Evolutionary conservation across 2,797 vertebrate genomes (phyloP), one percentile per base, ranked within the genome.

Genomic region (Etheostoma nigrum): DNA sequence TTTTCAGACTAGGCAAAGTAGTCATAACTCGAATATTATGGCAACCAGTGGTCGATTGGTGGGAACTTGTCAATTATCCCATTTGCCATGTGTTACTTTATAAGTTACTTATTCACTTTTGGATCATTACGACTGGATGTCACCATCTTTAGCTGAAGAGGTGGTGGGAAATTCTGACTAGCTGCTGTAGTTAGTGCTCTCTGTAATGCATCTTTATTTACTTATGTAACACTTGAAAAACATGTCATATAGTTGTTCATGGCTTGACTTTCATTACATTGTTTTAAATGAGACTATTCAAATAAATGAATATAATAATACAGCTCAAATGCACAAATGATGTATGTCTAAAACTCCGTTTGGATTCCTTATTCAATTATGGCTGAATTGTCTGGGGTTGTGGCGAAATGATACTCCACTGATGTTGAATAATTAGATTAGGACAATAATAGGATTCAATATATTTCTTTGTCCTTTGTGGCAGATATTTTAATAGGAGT

Each of bases 391-490:
- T 89, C 83, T 75, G 60, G 76, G 83, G 81, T 79, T 81, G 72
- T 63, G 66, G 61, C 69, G 74, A 86, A 84, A 90, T 88, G 84
- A 87, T 89, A 79, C 80, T 90, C 90, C 80, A 79, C 82, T 82
- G 88, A 92, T 94, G 93, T 93, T 83, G 84, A 94, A 89, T 92
- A 94, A 94, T 95, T 94, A 92, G 92, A 94, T 95, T 88, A 93
- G 91, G 91, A 95, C 94, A 95, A 94, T 95, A 95, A 95, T 95
- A 95, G 94, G 92, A 93, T 93, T 94, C 88, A 91, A 91, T 95
- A 93, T 92, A 93, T 94, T 92, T 93, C 92, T 94, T 94, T 94
- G 90, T 95, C 93, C 94, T 93, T 88, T 74, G 91, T 91, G 92
- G 93, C 92, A 87, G 91, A 94, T 93, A 90, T 94, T 94, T 95